Base-by-base conservation (phyloP, 1,140 invertebrate genomes). In the Leptinotarsa defecta region DNA sequence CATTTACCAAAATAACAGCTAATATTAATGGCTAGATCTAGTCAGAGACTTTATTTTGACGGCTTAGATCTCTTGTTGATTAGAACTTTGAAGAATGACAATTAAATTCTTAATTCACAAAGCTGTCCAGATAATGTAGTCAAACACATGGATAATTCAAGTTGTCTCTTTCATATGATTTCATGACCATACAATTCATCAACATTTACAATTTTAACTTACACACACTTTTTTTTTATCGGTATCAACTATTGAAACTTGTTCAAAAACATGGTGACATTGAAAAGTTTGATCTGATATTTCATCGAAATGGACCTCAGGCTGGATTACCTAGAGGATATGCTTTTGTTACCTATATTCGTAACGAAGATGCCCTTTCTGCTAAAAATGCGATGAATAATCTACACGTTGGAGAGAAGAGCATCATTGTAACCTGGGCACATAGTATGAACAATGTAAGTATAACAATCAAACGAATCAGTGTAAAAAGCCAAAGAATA, bases 231-330 rank as follows among this genome's bases (percentile, higher is more conserved):
- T 80, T 76, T 87, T 81, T 86, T 90, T 91, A 94, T 91, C 88
- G 94, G 93, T 97, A 93, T 92, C 92, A 95, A 91, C 91, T 98
- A 88, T 88, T 97, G 86, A 97, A 97, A 94, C 90, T 97, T 85
- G 89, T 96, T 87, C 94, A 96, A 91, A 93, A 94, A 89, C 93
- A 94, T 91, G 96, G 96, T 84, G 88, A 89, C 80, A 93, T 97
- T 82, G 93, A 95, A 88, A 96, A 96, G 90, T 97, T 97, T 89
- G 95, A 98, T 87, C 92, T 97, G 86, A 90, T 98, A 71, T 97
- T 96, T 85, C 95, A 97, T 85, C 95, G 95, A 78, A 91, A 91
- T 76, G 96, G 96, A 72, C 94, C 95, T 68, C 90, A 94, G 81
- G 91, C 92, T 81, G 96, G 95, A 63, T 94, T 95, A 84, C 94